Base-by-base conservation (phyloP, 2,797 vertebrate species). In the Galagoides demidoff region DNA sequence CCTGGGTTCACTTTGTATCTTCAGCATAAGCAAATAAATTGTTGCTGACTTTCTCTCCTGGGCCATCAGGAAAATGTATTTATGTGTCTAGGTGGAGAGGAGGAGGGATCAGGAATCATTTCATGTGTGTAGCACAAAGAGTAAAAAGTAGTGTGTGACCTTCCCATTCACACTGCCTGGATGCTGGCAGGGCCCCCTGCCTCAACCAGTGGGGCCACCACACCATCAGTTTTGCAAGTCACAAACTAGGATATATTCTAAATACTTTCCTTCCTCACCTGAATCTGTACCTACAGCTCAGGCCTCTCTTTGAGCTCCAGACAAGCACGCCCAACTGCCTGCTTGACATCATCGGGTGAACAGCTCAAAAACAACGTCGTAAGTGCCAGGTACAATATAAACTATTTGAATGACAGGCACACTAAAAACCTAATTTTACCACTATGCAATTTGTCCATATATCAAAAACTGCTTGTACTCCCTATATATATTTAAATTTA, bases 281-380 rank as follows among this genome's bases (percentile, higher is more conserved):
- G 45, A 34, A n/a, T 79, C 4, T 0, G 64, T 37, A 16, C 22
- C 66, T n/a, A 49, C 1, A 23, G 49, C 74, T 59, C 45, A 81
- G 37, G 12, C 37, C 45, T 37, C 84, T 27, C 7, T 12, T 22
- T 6, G 0, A 85, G 49, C 79, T 61, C 14, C 43, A 64, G 57
- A n/a, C 1, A 2, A 49, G 34, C 43, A 4, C 0, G 7, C 16
- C 34, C 81, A 27, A 1, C 31, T 23, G 59, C n/a, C 49, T 22
- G 5, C 68, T 17, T 29, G 13, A 4, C 7, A 23, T 7, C n/a
- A 4, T 31, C 64, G 29, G 23, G 17, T 7, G 74, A 73, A 39
- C 0, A 14, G 31, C 25, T 55, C 68, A 8, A 71, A 37, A 37
- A 27, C 27, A 4, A 37, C 2, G 20, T 13, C 85, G 39, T 34